Evolutionary conservation across 53 echinoderm and acorn worm genomes (phyloP).

Genomic region (Arbacia lixula): DNA sequence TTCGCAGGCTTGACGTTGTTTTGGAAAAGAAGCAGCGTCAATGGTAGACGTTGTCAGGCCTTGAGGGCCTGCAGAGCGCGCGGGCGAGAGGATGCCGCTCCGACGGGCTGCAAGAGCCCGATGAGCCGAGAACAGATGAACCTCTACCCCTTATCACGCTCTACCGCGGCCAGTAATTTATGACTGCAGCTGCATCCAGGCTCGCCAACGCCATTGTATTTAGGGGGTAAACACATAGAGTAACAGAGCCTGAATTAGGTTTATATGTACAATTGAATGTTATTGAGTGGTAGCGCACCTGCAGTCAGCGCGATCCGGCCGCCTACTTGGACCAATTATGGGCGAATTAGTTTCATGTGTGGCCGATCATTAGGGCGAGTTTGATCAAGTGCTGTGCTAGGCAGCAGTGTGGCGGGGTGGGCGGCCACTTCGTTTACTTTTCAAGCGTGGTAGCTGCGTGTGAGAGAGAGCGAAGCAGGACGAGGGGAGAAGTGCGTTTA

Average conservation of each 20-base stretch:
- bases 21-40: slow-evolving; percentile 70
- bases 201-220: slow-evolving; percentile 94
- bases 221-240: slow-evolving; percentile 96
- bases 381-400: slow-evolving; percentile 85
- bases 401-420: slow-evolving; percentile 68
- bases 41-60: slow-evolving; percentile 72
- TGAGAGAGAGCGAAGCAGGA: slow-evolving; percentile 76
- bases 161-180: slow-evolving; percentile 91
- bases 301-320: slow-evolving; percentile 83
- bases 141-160: slow-evolving; percentile 73
- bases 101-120: slow-evolving; percentile 69
- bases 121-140: slow-evolving; percentile 68
- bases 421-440: slow-evolving; percentile 98
- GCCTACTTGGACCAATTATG: slow-evolving; percentile 95
- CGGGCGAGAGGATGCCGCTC: slow-evolving; percentile 68
- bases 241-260: slow-evolving; percentile 96
- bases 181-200: slow-evolving; percentile 96
- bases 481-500: slow-evolving; percentile 69
- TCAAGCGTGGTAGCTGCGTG: slow-evolving; percentile 89
- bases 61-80: slow-evolving; percentile 63
- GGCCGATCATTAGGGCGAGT: slow-evolving; percentile 93
- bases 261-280: slow-evolving; percentile 99
- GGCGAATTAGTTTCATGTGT: slow-evolving; percentile 97
- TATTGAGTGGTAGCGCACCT: slow-evolving; percentile 97
- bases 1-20: slow-evolving; percentile 72